Evolutionary conservation across 53 echinoderm and acorn worm genomes (phyloP), one percentile per base, ranked within the genome.

Genomic region (Holothuria leucospilota): DNA sequence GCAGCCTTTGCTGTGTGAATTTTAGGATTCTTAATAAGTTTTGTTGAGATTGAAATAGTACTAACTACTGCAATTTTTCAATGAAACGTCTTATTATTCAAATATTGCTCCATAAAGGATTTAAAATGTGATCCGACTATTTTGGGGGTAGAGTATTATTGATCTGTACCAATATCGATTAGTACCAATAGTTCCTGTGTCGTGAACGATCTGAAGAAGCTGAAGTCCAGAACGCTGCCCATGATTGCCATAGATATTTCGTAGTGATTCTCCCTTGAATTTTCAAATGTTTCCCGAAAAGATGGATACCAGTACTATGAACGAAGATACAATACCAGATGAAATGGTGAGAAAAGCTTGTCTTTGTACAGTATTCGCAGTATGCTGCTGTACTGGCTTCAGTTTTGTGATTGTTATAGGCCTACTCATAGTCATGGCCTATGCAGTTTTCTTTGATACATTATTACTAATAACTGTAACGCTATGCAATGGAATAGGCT

Each of bases 281-380:
- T 83, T 52, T 24, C 84, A 46, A 66, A 83, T 83, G 84, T 83
- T 83, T 83, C 84, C 84, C 84, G 84, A 83, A 49, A 83, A 83
- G 68, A 95, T 95, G 95, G 95, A 95, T 82, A 96, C 90, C 92
- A 96, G 96, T 96, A 96, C 96, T 96, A 96, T 92, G 77, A 92
- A 79, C 30, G 94, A 94, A 39, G 96, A 96, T 77, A 90, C 90
- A 38, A 82, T 92, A 73, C 92, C 90, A 72, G 96, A 96, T 85
- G 96, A 94, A 92, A 94, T 92, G 96, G 96, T 96, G 64, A 96
- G 96, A 81, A 58, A 85, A 56, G 34, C 38, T 41, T 63, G 40
- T 15, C 26, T 56, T 56, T 21, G 12, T 4, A 38, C 16, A 68
- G 5, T 29, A 18, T 68, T 29, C 29, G 23, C 24, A 29, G 68